A percentile compares a stretch with the other conserved stretches of the same genome.
Evolutionary conservation across 2,113 vertebrate species (phyloP).

Genomic region (Apeltes quadracus): DNA sequence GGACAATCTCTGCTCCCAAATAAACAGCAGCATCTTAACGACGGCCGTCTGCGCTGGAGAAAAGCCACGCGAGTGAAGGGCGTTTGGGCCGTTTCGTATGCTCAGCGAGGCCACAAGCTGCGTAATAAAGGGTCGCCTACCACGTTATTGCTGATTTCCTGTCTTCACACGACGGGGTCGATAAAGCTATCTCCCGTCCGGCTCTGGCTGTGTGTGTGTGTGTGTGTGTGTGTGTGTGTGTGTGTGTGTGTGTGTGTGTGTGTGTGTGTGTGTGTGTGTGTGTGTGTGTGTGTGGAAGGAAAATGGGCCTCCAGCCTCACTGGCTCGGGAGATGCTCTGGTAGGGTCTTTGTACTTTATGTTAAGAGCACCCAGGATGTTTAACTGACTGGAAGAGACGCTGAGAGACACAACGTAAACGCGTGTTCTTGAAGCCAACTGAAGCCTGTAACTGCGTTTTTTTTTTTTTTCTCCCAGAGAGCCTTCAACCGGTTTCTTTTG

Average conservation of each 20-base stretch:
- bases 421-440: constrained; percentile 31
- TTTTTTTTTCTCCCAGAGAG: constrained; percentile 22
- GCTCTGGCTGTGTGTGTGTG: neutral
- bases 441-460: constrained; percentile 49
- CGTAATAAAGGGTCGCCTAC: constrained; percentile 21
- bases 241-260: no score
- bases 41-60: constrained; percentile 69
- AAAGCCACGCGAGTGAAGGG: constrained; percentile 41
- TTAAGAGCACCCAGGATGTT: constrained; percentile 34
- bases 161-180: neutral
- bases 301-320: constrained; percentile 12
- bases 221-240: no score
- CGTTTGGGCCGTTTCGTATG: constrained; percentile 61
- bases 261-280: no score
- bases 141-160: constrained; percentile 11
- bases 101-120: constrained; percentile 21
- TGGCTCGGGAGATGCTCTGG: neutral
- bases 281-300: no score
- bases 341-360: neutral
- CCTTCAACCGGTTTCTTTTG: constrained; percentile 44
- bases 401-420: constrained; percentile 29
- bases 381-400: constrained; percentile 19
- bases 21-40: constrained; percentile 76
- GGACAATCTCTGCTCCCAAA: constrained; percentile 71
- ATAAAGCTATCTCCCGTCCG: constrained; percentile 24